A percentile compares a stretch with the other conserved stretches of the same genome.
Conservation (phyloP, 2,888 invertebrate species). For the Hyposoter didymator region DNA sequence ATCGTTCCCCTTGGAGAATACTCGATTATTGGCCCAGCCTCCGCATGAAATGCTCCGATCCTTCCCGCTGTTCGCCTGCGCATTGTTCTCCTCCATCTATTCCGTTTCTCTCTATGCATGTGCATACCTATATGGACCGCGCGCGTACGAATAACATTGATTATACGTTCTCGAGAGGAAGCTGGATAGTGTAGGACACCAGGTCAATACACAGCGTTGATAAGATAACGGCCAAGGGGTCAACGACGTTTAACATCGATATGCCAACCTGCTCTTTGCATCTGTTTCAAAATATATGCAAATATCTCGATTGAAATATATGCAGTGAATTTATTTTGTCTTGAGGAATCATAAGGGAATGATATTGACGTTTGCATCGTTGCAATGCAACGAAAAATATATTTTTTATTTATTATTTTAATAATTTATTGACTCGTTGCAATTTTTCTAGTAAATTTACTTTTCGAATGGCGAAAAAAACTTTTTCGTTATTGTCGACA, state of each 20-base stretch:
- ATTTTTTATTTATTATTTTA: no score
- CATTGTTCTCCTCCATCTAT: slow-evolving; percentile 63
- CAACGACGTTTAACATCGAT: slow-evolving; percentile 50
- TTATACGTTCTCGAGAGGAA: slow-evolving; percentile 17
- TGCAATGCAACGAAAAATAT: no score
- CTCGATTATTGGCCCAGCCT: slow-evolving; percentile 57
- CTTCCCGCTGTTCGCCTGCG: slow-evolving; percentile 38
- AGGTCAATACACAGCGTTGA: slow-evolving; percentile 42
- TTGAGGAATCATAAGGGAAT: no score
- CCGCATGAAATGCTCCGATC: slow-evolving; percentile 54
- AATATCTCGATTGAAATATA: neutral
- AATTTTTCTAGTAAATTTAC: no score
- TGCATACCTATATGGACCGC: neutral
- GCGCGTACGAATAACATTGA: neutral
- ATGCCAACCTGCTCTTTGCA: neutral
- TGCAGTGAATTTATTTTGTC: neutral
- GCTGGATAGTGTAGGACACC: neutral
- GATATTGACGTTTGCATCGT: no score
- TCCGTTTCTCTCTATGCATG: slow-evolving; percentile 20
- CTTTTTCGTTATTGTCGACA: no score
- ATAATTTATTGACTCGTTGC: no score
- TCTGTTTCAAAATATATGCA: neutral
- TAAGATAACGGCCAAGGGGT: slow-evolving; percentile 56
- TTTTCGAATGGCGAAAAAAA: no score
- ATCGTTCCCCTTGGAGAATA: slow-evolving; percentile 60